Percentiles rank a stretch among this genome's conserved stretches.
Evolutionary conservation across 2,888 invertebrate genomes (phyloP).

Genomic region (Cantharis rufa): DNA sequence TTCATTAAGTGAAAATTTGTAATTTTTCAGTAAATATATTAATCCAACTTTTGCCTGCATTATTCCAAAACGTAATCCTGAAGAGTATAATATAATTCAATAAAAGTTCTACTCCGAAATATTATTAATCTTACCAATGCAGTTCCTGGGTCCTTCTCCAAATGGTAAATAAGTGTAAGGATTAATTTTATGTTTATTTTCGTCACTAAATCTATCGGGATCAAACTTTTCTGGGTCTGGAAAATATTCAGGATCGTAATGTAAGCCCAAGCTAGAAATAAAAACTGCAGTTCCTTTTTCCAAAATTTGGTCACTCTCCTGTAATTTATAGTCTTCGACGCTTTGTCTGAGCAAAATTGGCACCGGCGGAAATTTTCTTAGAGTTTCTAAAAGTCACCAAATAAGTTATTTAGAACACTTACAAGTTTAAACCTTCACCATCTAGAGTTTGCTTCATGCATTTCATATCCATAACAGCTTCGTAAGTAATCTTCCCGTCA

Average conservation of each 20-base stretch:
- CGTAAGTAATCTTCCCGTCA: constrained; percentile 53
- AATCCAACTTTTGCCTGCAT: constrained; percentile 46
- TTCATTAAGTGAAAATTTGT: constrained; percentile 24
- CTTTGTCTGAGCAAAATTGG: not conserved
- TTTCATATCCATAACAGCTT: constrained; percentile 55
- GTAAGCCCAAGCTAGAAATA: not conserved
- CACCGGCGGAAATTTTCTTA: not conserved
- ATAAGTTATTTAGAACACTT: not conserved
- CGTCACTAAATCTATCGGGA: not conserved
- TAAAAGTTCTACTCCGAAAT: not conserved
- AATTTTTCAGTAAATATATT: constrained; percentile 32
- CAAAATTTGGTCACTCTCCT: not conserved
- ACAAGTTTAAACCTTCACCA: constrained; percentile 34
- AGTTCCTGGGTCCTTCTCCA: constrained; percentile 63
- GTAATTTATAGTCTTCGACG: not conserved
- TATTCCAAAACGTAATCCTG: constrained; percentile 45
- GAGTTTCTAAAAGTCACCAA: constrained; percentile 14
- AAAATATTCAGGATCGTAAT: not conserved
- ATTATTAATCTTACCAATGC: constrained; percentile 54
- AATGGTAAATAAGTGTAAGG: constrained; percentile 62
- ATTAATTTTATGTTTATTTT: not conserved
- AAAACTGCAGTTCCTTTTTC: not conserved
- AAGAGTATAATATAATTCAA: constrained; percentile 12
- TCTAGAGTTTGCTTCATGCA: constrained; percentile 57
- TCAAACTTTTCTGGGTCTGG: not conserved